Conservation (phyloP, 2,113 vertebrate genomes). For the Numida meleagris region DNA sequence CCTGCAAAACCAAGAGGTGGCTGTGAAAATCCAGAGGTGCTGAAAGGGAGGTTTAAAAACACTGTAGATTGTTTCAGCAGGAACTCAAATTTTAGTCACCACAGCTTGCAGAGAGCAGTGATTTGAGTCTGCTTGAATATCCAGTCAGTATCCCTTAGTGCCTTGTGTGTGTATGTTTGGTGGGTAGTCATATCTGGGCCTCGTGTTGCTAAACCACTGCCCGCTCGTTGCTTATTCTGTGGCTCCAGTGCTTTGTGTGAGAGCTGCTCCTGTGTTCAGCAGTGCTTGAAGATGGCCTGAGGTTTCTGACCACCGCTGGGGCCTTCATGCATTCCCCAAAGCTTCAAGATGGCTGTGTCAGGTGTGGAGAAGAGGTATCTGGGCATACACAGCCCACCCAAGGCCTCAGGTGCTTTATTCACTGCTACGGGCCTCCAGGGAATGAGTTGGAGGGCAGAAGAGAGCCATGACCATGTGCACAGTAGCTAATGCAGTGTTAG, state of each 20-base stretch:
- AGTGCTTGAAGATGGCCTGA: background rate
- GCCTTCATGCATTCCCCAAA: background rate
- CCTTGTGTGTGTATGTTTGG: background rate
- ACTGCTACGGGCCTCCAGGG: background rate
- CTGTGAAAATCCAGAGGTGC: background rate
- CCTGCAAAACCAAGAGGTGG: background rate
- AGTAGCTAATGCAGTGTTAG: too few species aligned
- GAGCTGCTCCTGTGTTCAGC: background rate
- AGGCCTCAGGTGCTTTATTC: background rate
- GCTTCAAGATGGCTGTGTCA: background rate
- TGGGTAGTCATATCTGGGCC: background rate
- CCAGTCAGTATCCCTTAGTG: background rate
- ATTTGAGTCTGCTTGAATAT: background rate
- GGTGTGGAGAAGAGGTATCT: background rate
- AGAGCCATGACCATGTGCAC: background rate
- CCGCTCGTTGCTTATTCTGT: background rate
- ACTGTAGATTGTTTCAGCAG: too few species aligned
- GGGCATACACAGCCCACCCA: background rate
- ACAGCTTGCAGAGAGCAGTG: too few species aligned
- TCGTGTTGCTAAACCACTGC: background rate
- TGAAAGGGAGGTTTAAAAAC: background rate
- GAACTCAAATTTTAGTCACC: too few species aligned
- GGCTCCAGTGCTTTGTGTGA: background rate
- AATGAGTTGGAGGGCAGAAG: background rate
- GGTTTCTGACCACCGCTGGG: background rate